phyloP scores from a whole-genome alignment of 2,888 invertebrate genomes.

The Nomada fucata region DNA sequence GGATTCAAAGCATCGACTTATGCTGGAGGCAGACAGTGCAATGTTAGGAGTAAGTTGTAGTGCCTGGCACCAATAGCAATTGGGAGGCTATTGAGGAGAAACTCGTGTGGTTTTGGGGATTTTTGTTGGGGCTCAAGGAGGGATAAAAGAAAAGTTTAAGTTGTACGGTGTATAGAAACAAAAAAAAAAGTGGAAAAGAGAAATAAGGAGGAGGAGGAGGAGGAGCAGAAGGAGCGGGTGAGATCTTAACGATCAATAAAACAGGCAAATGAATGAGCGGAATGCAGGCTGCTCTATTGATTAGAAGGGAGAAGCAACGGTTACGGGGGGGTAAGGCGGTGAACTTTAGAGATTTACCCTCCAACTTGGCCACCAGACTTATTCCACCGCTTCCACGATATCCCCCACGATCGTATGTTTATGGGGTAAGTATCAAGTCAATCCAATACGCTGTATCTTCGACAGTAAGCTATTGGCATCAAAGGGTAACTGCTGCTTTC shows the following conservation, averaged over 20 bases:
- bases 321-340: constrained; percentile 92
- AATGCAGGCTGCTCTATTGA: constrained; percentile 97
- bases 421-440: constrained; percentile 81
- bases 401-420: constrained; percentile 89
- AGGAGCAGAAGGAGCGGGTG: constrained; percentile 53
- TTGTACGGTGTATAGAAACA: constrained; percentile 41
- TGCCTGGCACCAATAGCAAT: constrained; percentile 52
- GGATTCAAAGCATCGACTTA: constrained; percentile 51
- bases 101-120: constrained; percentile 47
- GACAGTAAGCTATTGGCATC: constrained; percentile 52
- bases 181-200: constrained; percentile 40
- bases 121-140: constrained; percentile 19
- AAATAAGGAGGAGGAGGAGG: constrained; percentile 48
- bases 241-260: constrained; percentile 73
- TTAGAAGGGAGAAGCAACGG: constrained; percentile 95
- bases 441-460: constrained; percentile 53
- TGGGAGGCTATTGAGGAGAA: constrained; percentile 47
- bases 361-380: constrained; percentile 94
- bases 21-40: constrained; percentile 55
- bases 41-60: constrained; percentile 67
- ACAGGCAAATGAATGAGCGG: constrained; percentile 86
- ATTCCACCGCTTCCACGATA: constrained; percentile 95
- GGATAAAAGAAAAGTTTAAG: constrained; percentile 30
- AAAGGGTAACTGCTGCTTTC: constrained; percentile 51
- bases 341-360: constrained; percentile 91